These are phyloP conservation scores for Lichenostomus cassidix DNA, from an alignment of 2,113 vertebrate species.

Conservation along the genomic window DNA sequence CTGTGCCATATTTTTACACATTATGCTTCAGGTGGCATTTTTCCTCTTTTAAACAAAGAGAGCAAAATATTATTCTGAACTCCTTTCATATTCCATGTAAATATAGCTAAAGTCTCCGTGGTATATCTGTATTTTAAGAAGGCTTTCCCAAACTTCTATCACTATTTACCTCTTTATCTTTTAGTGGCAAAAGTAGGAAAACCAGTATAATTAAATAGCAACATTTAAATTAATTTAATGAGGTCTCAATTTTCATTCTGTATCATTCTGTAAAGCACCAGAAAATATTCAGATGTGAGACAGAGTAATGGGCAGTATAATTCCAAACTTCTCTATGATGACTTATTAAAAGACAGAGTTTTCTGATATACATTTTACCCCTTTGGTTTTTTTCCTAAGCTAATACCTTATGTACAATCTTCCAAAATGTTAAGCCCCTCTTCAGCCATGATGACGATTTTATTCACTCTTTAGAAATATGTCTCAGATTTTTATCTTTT, in stretches of 20 bases:
- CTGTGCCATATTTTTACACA: neutral
- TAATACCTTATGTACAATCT: neutral
- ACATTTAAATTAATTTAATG: neutral
- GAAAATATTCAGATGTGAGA: neutral
- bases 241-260: neutral
- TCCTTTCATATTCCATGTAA: neutral
- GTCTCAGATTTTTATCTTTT: neutral
- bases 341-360: neutral
- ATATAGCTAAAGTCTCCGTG: neutral
- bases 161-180: neutral
- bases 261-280: neutral
- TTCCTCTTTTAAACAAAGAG: neutral
- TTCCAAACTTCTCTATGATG: neutral
- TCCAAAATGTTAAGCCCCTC: rapidly evolving
- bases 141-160: neutral
- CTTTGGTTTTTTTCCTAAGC: neutral
- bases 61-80: neutral
- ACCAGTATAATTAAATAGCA: neutral
- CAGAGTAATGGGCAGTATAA: neutral
- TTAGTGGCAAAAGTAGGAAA: neutral
- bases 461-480: neutral
- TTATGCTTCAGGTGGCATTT: neutral
- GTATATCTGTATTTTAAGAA: neutral
- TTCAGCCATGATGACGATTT: neutral
- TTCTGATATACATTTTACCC: neutral